Percentiles rank a stretch among this genome's conserved stretches.
Evolutionary conservation across 2,888 invertebrate species (phyloP).

Genomic region (Pedicia rivosa): DNA sequence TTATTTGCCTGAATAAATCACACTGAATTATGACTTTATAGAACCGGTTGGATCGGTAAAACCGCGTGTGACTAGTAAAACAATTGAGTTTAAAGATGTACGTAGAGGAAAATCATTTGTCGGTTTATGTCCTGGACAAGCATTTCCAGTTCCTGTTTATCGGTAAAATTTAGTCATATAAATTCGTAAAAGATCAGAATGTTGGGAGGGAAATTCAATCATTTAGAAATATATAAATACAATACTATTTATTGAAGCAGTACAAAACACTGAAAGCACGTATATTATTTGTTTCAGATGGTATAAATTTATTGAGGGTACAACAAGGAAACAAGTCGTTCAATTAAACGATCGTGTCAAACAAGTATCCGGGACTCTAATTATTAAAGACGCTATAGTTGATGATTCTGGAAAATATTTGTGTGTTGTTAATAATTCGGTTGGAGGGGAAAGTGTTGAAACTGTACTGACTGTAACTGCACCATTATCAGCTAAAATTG

Average conservation of each 20-base stretch:
- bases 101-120: conserved; percentile 14
- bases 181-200: no score
- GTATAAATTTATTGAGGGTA: conserved; percentile 86
- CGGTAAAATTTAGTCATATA: conserved; percentile 35
- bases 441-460: conserved; percentile 85
- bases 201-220: conserved; percentile 4
- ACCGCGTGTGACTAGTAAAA: conserved; percentile 24
- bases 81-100: conserved; percentile 25
- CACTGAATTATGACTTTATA: conserved; percentile 10
- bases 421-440: conserved; percentile 88
- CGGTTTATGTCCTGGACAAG: conserved; percentile 33
- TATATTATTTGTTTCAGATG: conserved; percentile 53
- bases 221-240: no score
- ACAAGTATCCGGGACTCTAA: conserved; percentile 85
- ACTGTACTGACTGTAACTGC: conserved; percentile 87
- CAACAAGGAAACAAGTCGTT: conserved; percentile 76
- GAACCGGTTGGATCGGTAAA: conserved; percentile 27
- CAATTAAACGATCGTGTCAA: conserved; percentile 74
- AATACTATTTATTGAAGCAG: no score
- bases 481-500: conserved; percentile 72
- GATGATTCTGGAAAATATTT: conserved; percentile 89
- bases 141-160: conserved; percentile 41
- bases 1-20: neutral
- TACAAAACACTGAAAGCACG: conserved; percentile 3
- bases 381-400: conserved; percentile 79